Percentiles rank a stretch among this genome's conserved stretches.
These are phyloP conservation scores for Rhabditoides inermis DNA, from an alignment of 2,888 invertebrate genomes.

Conservation along the genomic window DNA sequence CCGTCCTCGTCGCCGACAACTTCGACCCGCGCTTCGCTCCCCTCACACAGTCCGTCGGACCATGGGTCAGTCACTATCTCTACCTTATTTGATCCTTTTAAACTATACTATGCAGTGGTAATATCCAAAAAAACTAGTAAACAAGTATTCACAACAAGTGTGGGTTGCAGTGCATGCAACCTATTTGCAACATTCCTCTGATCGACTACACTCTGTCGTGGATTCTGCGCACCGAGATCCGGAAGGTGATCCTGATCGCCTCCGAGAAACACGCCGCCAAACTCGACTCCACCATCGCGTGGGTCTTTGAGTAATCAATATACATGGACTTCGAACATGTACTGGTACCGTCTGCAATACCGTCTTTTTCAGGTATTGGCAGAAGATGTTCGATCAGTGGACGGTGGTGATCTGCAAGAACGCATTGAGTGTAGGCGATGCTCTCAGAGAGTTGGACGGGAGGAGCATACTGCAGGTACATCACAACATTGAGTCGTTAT, in stretches of 20 bases:
- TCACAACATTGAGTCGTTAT: not conserved
- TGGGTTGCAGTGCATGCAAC: constrained; percentile 14
- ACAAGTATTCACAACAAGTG: not conserved
- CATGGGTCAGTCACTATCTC: not conserved
- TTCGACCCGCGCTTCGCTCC: constrained; percentile 25
- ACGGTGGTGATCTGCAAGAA: constrained; percentile 11
- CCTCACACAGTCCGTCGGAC: not conserved
- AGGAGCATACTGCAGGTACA: constrained; percentile 21
- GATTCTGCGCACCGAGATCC: constrained; percentile 17
- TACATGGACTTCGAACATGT: too few relatives aligned
- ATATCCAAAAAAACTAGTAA: constrained; percentile 6
- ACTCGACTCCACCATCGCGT: too few relatives aligned
- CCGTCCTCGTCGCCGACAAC: constrained; percentile 21
- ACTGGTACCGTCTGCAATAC: too few relatives aligned
- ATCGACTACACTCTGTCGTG: constrained; percentile 20
- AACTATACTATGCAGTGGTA: constrained; percentile 1
- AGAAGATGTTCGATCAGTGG: constrained; percentile 12
- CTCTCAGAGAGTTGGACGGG: constrained; percentile 33
- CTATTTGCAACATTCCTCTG: constrained; percentile 19
- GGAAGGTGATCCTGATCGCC: constrained; percentile 15
- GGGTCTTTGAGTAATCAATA: too few relatives aligned
- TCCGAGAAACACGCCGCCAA: constrained; percentile 12
- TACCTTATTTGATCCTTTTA: not conserved
- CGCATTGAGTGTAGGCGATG: constrained; percentile 33
- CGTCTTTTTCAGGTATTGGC: constrained; percentile 14